A percentile compares a stretch with the other conserved stretches of the same genome.
Evolutionary conservation across 2,113 vertebrate species (phyloP).

Genomic region (Gnathonemus longibarbis): DNA sequence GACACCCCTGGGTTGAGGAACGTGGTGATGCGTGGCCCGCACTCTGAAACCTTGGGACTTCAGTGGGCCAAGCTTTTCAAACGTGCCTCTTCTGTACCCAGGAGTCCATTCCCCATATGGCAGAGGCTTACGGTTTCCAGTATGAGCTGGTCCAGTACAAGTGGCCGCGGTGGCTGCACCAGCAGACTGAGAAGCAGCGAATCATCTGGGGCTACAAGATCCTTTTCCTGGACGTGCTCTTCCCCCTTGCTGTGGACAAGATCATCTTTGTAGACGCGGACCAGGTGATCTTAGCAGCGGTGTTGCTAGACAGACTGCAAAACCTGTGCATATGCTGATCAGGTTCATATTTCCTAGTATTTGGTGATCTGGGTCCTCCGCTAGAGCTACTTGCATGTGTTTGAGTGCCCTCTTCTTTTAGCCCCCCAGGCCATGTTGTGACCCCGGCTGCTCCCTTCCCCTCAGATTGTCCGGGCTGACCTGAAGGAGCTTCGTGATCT

Average conservation of each 20-base stretch:
- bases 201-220: constrained; percentile 99
- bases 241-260: constrained; percentile 91
- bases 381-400: neutral
- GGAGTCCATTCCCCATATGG: constrained; percentile 90
- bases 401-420: neutral
- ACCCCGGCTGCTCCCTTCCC: constrained; percentile 12
- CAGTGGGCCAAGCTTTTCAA: neutral
- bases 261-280: constrained; percentile 98
- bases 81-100: constrained; percentile 36
- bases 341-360: neutral
- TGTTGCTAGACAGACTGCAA: too few relatives aligned
- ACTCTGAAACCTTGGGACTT: neutral
- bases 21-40: neutral
- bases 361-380: neutral
- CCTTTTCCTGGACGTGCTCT: constrained; percentile 95
- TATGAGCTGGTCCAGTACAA: constrained; percentile 92
- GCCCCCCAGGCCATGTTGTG: neutral
- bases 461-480: constrained; percentile 87
- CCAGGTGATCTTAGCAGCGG: neutral
- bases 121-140: constrained; percentile 77
- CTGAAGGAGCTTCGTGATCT: constrained; percentile 84
- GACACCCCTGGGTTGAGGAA: neutral
- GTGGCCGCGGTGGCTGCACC: constrained; percentile 93
- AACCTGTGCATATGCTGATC: neutral
- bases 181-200: constrained; percentile 92